Evolutionary conservation across 2,888 invertebrate genomes (phyloP), one percentile per base, ranked within the genome.

Genomic region (Sericinus montela): DNA sequence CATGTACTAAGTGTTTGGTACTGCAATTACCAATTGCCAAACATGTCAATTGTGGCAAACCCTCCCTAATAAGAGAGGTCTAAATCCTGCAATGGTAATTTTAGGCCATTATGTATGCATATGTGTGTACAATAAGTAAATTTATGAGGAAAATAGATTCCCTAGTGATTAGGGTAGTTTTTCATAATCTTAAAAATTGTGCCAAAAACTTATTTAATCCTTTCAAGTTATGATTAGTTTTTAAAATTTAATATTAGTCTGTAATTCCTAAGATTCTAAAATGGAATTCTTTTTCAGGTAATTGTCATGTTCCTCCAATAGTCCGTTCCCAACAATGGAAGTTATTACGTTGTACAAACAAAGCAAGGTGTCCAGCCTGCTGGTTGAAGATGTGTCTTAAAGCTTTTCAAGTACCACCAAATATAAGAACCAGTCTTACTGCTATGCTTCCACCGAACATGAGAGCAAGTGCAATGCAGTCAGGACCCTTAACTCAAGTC

Each of bases 311-410:
- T 38, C 92, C 93, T 42, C 93, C 94, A 34, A 91, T 93, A 53
- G 91, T 92, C 1, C 90, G 94, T 59, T 93, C 92, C 57, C 93
- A 93, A 64, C 91, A 93, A 62, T 93, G 93, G 92, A 92, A 93
- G 65, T 75, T 92, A 59, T 85, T 91, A 51, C 83, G 90, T 58
- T 93, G 93, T 72, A 91, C 93, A 25, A 93, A 93, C 69, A 93
- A 93, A 69, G 91, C 93, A 34, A 89, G 95, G 30, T 97, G 97
- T 79, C 92, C 94, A 45, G 95, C 95, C 11, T 97, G 97, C 75
- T 96, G 97, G 95, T 89, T 97, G 9, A 94, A 94, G 79, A 92
- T 95, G 90, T 96, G 96, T 73, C 83, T 96, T 37, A 92, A 93
- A 65, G 92, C 93, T 52, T 95, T 95, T 76, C 94, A 94, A 78